Evolutionary conservation across 2,113 vertebrate genomes (phyloP), one percentile per base, ranked within the genome.

Genomic region (Bambusicola thoracicus): DNA sequence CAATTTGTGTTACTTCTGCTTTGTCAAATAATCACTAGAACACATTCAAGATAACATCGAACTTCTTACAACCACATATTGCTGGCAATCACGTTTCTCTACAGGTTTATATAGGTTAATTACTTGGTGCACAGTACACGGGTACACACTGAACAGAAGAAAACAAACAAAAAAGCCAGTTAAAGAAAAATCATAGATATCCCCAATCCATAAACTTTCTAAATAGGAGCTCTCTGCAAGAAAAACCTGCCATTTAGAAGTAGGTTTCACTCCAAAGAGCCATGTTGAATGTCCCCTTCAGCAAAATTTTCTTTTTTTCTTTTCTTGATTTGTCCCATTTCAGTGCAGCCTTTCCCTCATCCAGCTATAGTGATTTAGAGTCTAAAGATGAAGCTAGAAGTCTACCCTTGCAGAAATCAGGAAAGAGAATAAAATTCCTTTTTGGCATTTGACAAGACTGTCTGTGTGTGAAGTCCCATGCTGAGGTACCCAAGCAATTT

Each of bases 401-500:
- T 58, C 49, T 93, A 36, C 75, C 20, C 32, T 80, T n/a, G 36
- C 68, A 90, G 61, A 91, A 93, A 87, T 4, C 59, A 67, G 65
- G 29, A 30, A 89, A 87, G 27, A 78, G 63, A 93, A 89, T 91
- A 82, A 95, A 93, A 95, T 74, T 93, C 46, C 75, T 87, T 38
- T 77, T 61, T 78, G 85, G 55, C 76, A 59, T 95, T 97, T 92
- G 76, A 92, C 81, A 93, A 96, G 87, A 62, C 79, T 91, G 63
- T 49, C 81, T 94, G 82, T 49, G 74, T 75, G 75, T 88, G 85
- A 96, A 96, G 93, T 90, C 87, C 87, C 80, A 74, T 68, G 49
- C 21, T 44, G 76, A 90, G 63, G 90, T 89, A 93, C 92, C 81
- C 76, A 89, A 94, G 90, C 79, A 93, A 93, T 95, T 94, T 95